Evolutionary conservation across 2,888 invertebrate species (phyloP), one percentile per base, ranked within the genome.

Genomic region (Dolichomitus sp.): DNA sequence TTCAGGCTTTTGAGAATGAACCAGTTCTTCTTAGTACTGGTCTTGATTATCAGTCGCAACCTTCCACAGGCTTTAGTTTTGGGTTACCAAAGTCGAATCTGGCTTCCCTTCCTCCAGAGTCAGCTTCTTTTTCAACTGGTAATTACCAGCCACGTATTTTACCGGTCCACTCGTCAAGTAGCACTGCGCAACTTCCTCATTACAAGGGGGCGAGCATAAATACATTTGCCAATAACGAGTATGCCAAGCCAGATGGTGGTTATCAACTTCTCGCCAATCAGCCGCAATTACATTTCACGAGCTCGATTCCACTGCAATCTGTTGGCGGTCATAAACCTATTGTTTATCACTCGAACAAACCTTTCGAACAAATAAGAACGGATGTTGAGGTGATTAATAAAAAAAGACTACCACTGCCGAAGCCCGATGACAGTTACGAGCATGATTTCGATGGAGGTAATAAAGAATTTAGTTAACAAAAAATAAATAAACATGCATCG

Each of bases 351-450:
- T 40, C 80, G 0, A 85, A 87, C 11, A n/a, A 19, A 33, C 87
- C 90, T 11, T 68, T 79, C 12, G 89, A 89, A 27, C 85, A 86
- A 40, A 92, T 92, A 23, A 83, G 89, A n/a, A 87, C 89, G 0
- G 93, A 93, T 52, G 92, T 91, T 3, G 93, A 93, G 76, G 85
- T 93, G 2, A 88, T 93, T 14, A 85, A 91, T 17, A 91, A 89
- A 40, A 92, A 91, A 50, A 90, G 89, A 50, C 89, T 90, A 0
- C 81, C 87, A 0, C 86, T 88, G 0, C 88, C 90, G 0, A 84
- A 86, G 2, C 88, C 88, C 1, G 73, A 87, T 1, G 79, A 81
- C 12, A 85, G 86, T 4, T 87, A 89, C 14, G 88, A 89, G 4
- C 88, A 89, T 6, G 87, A 76, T 17, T 84, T 65, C 19, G 80